Conservation (phyloP, 2,888 invertebrate species). For the Serripes groenlandicus region DNA sequence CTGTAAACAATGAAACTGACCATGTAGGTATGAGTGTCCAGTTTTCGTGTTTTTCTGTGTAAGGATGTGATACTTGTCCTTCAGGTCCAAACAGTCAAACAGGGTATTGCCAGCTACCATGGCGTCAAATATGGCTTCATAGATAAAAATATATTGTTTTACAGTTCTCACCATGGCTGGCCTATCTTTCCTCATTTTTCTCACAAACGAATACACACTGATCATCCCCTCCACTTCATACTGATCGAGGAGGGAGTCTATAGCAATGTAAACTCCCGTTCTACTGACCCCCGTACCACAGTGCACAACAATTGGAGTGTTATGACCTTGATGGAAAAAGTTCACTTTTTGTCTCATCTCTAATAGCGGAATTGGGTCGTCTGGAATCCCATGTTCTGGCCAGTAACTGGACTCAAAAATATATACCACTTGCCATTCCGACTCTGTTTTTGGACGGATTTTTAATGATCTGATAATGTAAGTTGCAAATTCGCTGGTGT, state of each 20-base stretch:
- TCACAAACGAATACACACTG: constrained; percentile 82
- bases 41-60: constrained; percentile 78
- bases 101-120: constrained; percentile 81
- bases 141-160: constrained; percentile 85
- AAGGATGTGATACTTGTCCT: constrained; percentile 74
- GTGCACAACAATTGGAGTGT: constrained; percentile 83
- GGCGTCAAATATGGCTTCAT: constrained; percentile 84
- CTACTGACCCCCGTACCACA: constrained; percentile 86
- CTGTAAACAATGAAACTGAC: constrained; percentile 82
- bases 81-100: constrained; percentile 76
- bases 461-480: constrained; percentile 89
- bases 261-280: constrained; percentile 84
- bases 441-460: constrained; percentile 66
- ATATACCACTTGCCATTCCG: constrained; percentile 66
- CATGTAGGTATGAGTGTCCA: constrained; percentile 78
- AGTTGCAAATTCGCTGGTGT: constrained; percentile 96
- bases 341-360: constrained; percentile 80
- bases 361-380: constrained; percentile 83
- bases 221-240: constrained; percentile 82
- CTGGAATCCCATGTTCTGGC: constrained; percentile 85
- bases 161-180: constrained; percentile 84
- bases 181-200: constrained; percentile 81
- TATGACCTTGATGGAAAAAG: constrained; percentile 64
- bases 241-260: constrained; percentile 84
- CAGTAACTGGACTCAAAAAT: constrained; percentile 84